Evolutionary conservation across 2,888 invertebrate species (phyloP).

Genomic region (Epiperipatus broadwayi): DNA sequence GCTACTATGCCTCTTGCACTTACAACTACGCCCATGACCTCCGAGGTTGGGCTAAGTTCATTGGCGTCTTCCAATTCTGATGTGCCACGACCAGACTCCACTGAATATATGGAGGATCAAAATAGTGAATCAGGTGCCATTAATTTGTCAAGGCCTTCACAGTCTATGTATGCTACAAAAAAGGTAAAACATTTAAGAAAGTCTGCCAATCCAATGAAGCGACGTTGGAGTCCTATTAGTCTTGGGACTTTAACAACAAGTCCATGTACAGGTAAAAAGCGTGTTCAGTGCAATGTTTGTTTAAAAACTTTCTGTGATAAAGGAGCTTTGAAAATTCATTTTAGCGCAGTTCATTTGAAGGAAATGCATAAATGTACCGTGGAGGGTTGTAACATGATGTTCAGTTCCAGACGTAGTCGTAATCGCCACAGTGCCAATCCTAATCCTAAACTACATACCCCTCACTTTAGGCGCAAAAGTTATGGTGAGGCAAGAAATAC

Average conservation of each 20-base stretch:
- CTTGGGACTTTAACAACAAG: slow-evolving; percentile 69
- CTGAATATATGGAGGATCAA: no score
- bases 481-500: no score
- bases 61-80: slow-evolving; percentile 18
- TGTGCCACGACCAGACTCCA: no score
- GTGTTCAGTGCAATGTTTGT: slow-evolving; percentile 94
- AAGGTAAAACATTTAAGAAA: slow-evolving; percentile 29
- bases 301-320: slow-evolving; percentile 99
- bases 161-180: slow-evolving; percentile 20
- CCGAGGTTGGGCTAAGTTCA: slow-evolving; percentile 4
- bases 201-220: slow-evolving; percentile 29
- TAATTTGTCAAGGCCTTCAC: slow-evolving; percentile 13
- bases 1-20: slow-evolving; percentile 31
- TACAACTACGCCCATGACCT: slow-evolving; percentile 30
- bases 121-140: no score
- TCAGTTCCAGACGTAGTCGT: slow-evolving; percentile 80
- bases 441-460: slow-evolving; percentile 91
- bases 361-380: slow-evolving; percentile 99
- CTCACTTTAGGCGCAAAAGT: slow-evolving; percentile 76
- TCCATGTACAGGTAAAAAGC: slow-evolving; percentile 79
- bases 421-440: slow-evolving; percentile 96
- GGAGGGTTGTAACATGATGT: slow-evolving; percentile 97
- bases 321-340: slow-evolving; percentile 96
- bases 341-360: slow-evolving; percentile 89
- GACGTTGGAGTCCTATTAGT: slow-evolving; percentile 30